Evolutionary conservation across 2,797 vertebrate genomes (phyloP).

Genomic region (Chiloscyllium punctatum): DNA sequence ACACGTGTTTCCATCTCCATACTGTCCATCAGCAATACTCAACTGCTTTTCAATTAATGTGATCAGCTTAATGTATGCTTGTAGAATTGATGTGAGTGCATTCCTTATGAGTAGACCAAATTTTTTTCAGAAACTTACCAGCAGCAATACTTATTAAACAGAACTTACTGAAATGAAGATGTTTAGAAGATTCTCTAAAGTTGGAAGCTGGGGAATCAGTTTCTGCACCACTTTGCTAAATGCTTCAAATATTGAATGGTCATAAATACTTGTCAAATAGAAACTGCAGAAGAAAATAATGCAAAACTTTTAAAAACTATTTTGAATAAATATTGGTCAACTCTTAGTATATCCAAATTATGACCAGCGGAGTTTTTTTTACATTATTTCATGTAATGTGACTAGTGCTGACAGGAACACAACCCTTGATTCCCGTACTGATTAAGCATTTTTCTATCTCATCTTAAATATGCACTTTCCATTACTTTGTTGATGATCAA

Average conservation of each 20-base stretch:
- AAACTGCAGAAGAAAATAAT: constrained; percentile 59
- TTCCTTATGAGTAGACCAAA: neutral
- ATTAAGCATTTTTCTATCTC: too few species aligned
- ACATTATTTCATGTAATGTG: neutral
- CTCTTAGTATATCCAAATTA: neutral
- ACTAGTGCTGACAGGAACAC: neutral
- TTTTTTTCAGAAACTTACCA: neutral
- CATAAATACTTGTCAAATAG: constrained; percentile 89
- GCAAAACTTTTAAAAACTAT: neutral
- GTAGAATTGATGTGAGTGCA: neutral
- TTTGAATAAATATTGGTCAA: neutral
- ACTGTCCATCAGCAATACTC: neutral
- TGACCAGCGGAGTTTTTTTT: neutral
- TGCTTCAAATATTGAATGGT: constrained; percentile 86
- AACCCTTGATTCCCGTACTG: neutral
- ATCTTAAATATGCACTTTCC: neutral
- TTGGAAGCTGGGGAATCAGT: constrained; percentile 88
- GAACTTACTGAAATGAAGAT: constrained; percentile 91
- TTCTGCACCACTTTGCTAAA: constrained; percentile 92
- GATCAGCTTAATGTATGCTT: neutral
- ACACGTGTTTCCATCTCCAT: neutral
- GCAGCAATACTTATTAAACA: constrained; percentile 10
- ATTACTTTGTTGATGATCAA: too few species aligned
- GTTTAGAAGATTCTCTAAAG: constrained; percentile 90
- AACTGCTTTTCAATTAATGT: neutral